Evolutionary conservation across 1,140 invertebrate genomes (phyloP), one percentile per base, ranked within the genome.

Genomic region (Hylyphantes graminicola): DNA sequence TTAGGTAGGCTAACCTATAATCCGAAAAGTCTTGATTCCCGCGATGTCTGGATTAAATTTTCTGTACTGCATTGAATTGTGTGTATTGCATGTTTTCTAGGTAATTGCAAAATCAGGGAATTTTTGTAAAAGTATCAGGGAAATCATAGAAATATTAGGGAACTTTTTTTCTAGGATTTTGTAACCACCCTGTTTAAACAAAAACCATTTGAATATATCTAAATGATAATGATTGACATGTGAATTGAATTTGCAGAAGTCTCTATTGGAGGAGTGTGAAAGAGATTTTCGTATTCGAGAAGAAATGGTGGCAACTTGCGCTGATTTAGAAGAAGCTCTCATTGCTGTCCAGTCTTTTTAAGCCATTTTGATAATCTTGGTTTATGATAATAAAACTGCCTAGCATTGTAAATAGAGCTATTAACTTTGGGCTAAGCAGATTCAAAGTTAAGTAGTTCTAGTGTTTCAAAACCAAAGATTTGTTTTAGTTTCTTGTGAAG

Each of bases 311-410:
- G 17, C 48, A 10, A 9, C 51, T 15, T 59, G 72, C 48, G 17
- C 53, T 59, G 53, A 74, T 74, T 48, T 74, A 48, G 72, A 74
- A 74, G 72, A 59, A 59, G 72, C 72, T 7, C 54, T 74, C 3
- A 10, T 21, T 59, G 72, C 19, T 48, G 55, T 57, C 35, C 72
- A 74, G 7, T n/a, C 19, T n/a, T 74, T 74, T 57, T 74, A 74
- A 74, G 8, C 8, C 8, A 3, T 13, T 59, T 59, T 59, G 12
- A 59, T 13, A 13, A n/a, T 59, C n/a, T 59, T 59, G 12, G n/a
- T n/a, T n/a, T n/a, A n/a, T n/a, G n/a, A n/a, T 7, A 7, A 67
- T 67, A 0, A 59, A n/a, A 13, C 21, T 67, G 0, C 35, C 48
- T 48, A 7, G 12, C 48, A 10, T 48, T 17, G 21, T 35, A 0